Conservation (phyloP, 2,113 vertebrate genomes). For the Felis chaus region DNA sequence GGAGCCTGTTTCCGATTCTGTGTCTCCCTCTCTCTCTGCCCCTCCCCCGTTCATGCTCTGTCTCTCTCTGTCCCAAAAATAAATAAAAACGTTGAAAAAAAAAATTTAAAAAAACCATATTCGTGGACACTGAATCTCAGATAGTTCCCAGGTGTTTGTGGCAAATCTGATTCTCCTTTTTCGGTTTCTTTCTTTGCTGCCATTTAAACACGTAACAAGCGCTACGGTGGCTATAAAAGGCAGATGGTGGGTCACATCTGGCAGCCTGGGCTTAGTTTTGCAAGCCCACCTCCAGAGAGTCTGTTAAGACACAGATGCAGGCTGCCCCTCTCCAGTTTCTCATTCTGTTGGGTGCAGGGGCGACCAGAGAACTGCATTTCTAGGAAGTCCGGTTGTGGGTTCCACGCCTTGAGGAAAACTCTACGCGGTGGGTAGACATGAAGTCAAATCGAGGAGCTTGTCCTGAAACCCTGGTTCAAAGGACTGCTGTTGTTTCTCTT, state of each 20-base stretch:
- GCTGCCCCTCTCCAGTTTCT: rapidly evolving
- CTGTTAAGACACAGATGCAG: too few relatives aligned
- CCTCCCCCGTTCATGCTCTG: too few relatives aligned
- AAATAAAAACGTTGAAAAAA: too few relatives aligned
- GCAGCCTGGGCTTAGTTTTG: too few relatives aligned
- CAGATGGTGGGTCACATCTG: too few relatives aligned
- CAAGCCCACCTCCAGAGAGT: background rate
- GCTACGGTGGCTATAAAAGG: rapidly evolving
- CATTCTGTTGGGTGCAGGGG: rapidly evolving
- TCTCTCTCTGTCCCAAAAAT: too few relatives aligned
- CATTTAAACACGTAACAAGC: background rate
- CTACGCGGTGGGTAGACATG: rapidly evolving
- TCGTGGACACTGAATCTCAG: too few relatives aligned
- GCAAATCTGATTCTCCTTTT: background rate
- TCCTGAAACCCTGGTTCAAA: background rate
- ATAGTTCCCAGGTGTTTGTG: background rate
- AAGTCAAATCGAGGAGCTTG: background rate
- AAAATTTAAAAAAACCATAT: background rate
- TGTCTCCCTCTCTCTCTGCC: too few relatives aligned
- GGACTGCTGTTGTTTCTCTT: background rate
- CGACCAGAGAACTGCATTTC: rapidly evolving
- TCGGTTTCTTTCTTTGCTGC: background rate
- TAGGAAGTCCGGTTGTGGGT: rapidly evolving
- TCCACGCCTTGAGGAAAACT: background rate
- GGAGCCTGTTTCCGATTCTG: too few relatives aligned